These are phyloP conservation scores for Ceratoteleas bidentatus DNA, from an alignment of 1,140 invertebrate species.

Conservation along the genomic window DNA sequence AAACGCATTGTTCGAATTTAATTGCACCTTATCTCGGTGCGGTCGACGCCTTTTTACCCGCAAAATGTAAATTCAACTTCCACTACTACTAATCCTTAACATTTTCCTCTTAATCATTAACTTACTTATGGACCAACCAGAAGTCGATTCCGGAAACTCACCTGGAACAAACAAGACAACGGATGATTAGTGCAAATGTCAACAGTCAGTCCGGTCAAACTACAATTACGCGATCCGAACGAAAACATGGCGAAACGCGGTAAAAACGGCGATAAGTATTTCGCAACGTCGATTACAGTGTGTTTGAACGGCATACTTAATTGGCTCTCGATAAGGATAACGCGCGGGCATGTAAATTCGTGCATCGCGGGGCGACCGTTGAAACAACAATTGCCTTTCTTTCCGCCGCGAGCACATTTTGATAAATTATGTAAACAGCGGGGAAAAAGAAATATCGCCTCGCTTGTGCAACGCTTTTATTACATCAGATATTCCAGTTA, in stretches of 20 bases:
- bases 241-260: too few species aligned
- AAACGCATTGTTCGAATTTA: slow-evolving; percentile 21
- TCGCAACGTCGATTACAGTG: slow-evolving; percentile 5
- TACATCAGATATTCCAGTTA: slow-evolving; percentile 48
- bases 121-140: too few species aligned
- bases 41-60: too few species aligned
- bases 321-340: background rate
- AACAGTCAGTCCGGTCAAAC: too few species aligned
- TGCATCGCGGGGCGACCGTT: background rate
- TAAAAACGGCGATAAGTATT: background rate
- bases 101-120: too few species aligned
- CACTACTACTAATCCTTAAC: too few species aligned
- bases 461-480: slow-evolving; percentile 42
- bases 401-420: slow-evolving; percentile 10
- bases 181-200: too few species aligned
- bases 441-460: slow-evolving; percentile 35
- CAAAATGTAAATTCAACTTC: too few species aligned
- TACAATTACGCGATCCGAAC: too few species aligned
- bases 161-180: too few species aligned
- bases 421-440: slow-evolving; percentile 48
- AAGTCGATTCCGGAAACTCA: too few species aligned
- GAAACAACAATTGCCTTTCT: slow-evolving; percentile 21
- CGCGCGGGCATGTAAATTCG: background rate
- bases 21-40: background rate
- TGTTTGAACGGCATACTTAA: slow-evolving; percentile 10